Percentiles rank a stretch among this genome's conserved stretches.
phyloP scores from a whole-genome alignment of 2,113 vertebrate genomes.

The Zapus hudsonius region DNA sequence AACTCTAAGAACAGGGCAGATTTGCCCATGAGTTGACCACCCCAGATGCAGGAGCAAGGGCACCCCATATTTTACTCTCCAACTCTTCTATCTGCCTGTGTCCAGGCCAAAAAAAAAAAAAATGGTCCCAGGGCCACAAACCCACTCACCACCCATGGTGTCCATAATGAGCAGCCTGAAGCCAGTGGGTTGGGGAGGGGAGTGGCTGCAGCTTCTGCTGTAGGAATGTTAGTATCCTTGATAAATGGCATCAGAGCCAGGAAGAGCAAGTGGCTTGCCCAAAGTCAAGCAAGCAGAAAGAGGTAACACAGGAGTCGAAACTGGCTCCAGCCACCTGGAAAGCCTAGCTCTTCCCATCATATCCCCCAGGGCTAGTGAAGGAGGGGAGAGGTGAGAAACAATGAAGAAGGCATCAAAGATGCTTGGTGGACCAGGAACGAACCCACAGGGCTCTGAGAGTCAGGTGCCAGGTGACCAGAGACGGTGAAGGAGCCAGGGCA shows the following conservation, averaged over 20 bases:
- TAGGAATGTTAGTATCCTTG: not conserved
- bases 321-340: not conserved
- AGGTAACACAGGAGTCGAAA: not conserved
- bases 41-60: no score
- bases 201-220: not conserved
- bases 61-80: not conserved
- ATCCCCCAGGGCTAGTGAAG: not conserved
- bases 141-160: not conserved
- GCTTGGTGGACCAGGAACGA: not conserved
- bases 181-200: accelerated
- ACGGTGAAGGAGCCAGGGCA: not conserved
- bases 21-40: not conserved
- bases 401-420: not conserved
- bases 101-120: not conserved
- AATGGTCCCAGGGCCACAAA: not conserved
- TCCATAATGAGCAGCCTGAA: not conserved
- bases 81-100: not conserved
- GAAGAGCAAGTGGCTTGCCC: not conserved
- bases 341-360: not conserved
- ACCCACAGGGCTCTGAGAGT: not conserved
- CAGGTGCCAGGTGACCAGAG: not conserved
- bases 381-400: not conserved
- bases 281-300: not conserved
- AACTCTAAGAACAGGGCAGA: not conserved
- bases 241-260: not conserved